phyloP scores from a whole-genome alignment of 2,797 vertebrate species.

The Bradypus variegatus region DNA sequence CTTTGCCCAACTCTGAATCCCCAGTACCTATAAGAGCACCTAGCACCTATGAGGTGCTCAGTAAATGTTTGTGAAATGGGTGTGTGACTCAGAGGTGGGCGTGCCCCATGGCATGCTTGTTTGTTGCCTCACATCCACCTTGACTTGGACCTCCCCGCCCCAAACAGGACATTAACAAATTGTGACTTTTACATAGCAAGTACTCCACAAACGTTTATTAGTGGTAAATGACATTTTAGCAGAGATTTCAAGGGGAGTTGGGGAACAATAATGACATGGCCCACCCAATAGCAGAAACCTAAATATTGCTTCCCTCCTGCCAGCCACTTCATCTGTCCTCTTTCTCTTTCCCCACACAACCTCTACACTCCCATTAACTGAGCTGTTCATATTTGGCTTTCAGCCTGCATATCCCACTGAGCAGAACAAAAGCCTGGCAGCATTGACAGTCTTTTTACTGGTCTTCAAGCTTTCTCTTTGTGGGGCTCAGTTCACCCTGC shows the following conservation, averaged over 20 bases:
- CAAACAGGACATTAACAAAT: background rate
- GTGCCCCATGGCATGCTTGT: background rate
- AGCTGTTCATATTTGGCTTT: background rate
- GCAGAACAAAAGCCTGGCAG: no score
- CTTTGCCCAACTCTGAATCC: background rate
- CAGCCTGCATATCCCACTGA: background rate
- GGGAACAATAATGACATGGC: background rate
- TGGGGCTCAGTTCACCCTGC: background rate
- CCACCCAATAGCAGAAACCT: background rate
- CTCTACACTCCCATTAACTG: background rate
- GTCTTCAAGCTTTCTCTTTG: background rate
- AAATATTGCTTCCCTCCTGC: background rate
- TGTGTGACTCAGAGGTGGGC: background rate
- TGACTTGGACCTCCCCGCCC: background rate
- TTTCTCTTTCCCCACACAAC: background rate
- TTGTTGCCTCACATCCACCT: background rate
- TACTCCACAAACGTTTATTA: background rate
- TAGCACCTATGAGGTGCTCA: background rate
- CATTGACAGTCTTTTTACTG: background rate
- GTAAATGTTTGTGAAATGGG: background rate
- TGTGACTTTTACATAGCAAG: background rate
- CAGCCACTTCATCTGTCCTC: background rate
- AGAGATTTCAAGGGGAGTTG: background rate
- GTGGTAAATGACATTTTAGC: background rate
- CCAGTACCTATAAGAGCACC: background rate